A percentile compares a stretch with the other conserved stretches of the same genome.
Evolutionary conservation across 2,113 vertebrate genomes (phyloP).

Genomic region (Tetrax tetrax): DNA sequence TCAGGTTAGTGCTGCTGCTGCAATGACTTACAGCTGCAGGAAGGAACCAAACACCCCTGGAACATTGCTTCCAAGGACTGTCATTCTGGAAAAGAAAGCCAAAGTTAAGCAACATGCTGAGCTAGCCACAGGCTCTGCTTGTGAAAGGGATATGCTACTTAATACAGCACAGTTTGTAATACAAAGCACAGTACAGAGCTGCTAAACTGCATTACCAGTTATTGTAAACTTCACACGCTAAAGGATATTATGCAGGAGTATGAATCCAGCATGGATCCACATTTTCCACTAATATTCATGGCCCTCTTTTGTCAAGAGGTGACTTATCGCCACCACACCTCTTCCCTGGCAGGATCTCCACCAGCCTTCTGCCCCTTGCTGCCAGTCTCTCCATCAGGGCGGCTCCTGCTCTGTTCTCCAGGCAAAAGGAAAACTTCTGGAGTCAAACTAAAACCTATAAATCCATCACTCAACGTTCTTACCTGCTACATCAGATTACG

Average conservation of each 20-base stretch:
- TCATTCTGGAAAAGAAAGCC: slow-evolving; percentile 9
- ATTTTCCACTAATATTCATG: not conserved
- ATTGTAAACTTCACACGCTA: not conserved
- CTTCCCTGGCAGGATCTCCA: not conserved
- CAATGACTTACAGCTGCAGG: slow-evolving; percentile 22
- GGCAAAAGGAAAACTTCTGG: not conserved
- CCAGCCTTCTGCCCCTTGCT: not conserved
- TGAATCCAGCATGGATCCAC: not conserved
- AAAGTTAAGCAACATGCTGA: slow-evolving; percentile 13
- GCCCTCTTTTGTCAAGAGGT: not conserved
- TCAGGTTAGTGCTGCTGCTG: slow-evolving; percentile 23
- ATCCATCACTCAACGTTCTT: not conserved
- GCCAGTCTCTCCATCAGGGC: not conserved
- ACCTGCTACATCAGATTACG: not conserved
- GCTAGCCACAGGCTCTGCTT: not conserved
- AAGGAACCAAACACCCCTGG: slow-evolving; percentile 23
- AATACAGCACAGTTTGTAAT: not conserved
- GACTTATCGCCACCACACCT: not conserved
- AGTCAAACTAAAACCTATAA: not conserved
- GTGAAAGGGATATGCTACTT: not conserved
- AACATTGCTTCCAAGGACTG: slow-evolving; percentile 31
- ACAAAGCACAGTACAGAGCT: not conserved
- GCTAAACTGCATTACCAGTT: not conserved
- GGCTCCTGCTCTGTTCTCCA: not conserved
- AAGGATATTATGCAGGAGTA: not conserved